Conservation (phyloP, 1,140 invertebrate species). For the Orchesella cincta region DNA sequence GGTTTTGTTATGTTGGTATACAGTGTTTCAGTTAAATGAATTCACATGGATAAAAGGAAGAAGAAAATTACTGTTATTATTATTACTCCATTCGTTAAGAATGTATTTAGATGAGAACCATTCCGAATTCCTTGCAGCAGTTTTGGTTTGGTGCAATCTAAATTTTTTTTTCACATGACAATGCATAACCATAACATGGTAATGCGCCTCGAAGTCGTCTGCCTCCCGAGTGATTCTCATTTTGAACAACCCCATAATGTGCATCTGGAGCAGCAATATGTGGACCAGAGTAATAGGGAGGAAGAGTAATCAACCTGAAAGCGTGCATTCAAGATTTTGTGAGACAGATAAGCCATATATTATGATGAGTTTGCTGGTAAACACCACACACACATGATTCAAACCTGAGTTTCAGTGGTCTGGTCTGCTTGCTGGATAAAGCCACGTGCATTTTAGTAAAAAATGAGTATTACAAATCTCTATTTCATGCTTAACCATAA, state of each 20-base stretch:
- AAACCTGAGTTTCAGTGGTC: neutral
- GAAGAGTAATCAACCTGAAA: slow-evolving; percentile 3
- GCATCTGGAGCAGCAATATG: slow-evolving; percentile 3
- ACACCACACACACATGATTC: neutral
- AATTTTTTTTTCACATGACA: neutral
- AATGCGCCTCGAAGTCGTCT: neutral
- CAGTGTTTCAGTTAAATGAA: too few relatives aligned
- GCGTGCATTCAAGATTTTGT: neutral
- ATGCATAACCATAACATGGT: neutral
- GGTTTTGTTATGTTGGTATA: too few relatives aligned
- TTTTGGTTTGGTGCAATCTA: neutral
- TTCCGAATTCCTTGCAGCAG: too few relatives aligned
- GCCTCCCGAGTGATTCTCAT: neutral
- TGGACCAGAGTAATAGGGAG: neutral
- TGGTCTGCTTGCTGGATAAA: neutral
- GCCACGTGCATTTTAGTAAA: slow-evolving; percentile 23
- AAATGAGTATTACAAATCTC: slow-evolving; percentile 24
- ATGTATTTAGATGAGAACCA: too few relatives aligned
- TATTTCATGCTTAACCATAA: neutral
- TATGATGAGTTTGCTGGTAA: neutral
- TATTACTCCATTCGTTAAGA: too few relatives aligned
- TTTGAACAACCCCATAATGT: neutral
- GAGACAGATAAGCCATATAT: neutral
- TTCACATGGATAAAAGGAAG: too few relatives aligned
- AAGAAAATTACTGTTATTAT: too few relatives aligned